Evolutionary conservation across 2,113 vertebrate genomes (phyloP).

Genomic region (Scartelaos histophorus): DNA sequence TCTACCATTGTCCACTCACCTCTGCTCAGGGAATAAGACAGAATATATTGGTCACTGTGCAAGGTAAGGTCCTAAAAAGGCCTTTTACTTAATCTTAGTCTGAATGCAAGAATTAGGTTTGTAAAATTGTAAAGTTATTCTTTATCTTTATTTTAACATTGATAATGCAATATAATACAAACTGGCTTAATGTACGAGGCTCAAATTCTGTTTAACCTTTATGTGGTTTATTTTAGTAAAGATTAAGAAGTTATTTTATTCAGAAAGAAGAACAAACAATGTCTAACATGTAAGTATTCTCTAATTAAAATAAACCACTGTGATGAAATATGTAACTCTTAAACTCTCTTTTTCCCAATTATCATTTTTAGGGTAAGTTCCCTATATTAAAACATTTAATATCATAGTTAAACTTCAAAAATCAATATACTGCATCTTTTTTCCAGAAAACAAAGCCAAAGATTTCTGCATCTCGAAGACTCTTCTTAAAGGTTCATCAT

Average conservation of each 20-base stretch:
- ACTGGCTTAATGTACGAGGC: not conserved
- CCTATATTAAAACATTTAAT: not conserved
- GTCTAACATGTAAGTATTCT: conserved; percentile 72
- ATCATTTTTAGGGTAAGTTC: conserved; percentile 1
- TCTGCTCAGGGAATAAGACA: conserved; percentile 45
- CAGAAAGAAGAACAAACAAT: conserved; percentile 48
- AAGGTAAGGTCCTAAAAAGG: not conserved
- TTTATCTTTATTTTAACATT: not conserved
- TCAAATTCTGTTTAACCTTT: not conserved
- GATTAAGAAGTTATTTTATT: not conserved
- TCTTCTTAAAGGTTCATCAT: conserved; percentile 69
- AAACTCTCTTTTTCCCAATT: conserved; percentile 4
- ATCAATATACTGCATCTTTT: not conserved
- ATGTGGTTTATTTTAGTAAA: not conserved
- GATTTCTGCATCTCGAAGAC: conserved; percentile 74
- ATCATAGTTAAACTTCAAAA: not conserved
- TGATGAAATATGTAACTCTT: not conserved
- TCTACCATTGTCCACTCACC: conserved; percentile 52
- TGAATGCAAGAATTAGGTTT: not conserved
- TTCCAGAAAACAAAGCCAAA: conserved; percentile 74
- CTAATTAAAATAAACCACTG: not conserved
- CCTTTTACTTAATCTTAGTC: not conserved
- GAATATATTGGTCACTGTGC: conserved; percentile 22
- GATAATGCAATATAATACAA: not conserved
- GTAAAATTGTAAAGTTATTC: no score